Percentiles rank a stretch among this genome's conserved stretches.
phyloP scores from a whole-genome alignment of 2,797 vertebrate genomes.

The Chelonia mydas region DNA sequence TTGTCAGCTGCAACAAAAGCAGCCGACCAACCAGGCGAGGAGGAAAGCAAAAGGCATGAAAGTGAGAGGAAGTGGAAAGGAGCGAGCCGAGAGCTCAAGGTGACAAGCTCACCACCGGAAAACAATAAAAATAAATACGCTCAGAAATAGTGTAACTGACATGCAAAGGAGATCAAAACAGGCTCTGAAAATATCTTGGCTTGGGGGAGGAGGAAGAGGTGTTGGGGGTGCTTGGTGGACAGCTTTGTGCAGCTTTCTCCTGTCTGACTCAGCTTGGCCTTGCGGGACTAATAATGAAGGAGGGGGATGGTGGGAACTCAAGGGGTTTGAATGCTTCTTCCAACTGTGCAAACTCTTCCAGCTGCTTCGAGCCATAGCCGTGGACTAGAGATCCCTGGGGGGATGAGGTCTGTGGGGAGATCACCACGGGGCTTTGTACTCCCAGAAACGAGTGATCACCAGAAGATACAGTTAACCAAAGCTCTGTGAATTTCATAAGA shows the following conservation, averaged over 20 bases:
- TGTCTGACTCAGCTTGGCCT: neutral
- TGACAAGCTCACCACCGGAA: conserved; percentile 81
- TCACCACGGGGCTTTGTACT: fast-evolving
- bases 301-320: neutral
- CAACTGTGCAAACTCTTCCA: neutral
- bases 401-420: neutral
- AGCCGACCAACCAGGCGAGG: fast-evolving
- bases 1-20: conserved; percentile 26
- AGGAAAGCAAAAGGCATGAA: conserved; percentile 67
- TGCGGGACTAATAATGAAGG: neutral
- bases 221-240: conserved; percentile 6
- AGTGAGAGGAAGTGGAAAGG: conserved; percentile 83
- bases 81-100: conserved; percentile 68
- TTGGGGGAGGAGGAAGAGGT: neutral
- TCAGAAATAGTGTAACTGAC: conserved; percentile 88
- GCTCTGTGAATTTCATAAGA: neutral
- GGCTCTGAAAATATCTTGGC: conserved; percentile 77
- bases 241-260: neutral
- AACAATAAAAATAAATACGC: conserved; percentile 82
- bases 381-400: conserved; percentile 16
- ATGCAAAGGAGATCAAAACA: conserved; percentile 85
- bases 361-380: neutral
- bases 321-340: neutral
- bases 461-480: fast-evolving
- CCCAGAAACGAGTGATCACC: fast-evolving